These are phyloP conservation scores for Micrasema longulum DNA, from an alignment of 1,140 invertebrate genomes.

Conservation along the genomic window DNA sequence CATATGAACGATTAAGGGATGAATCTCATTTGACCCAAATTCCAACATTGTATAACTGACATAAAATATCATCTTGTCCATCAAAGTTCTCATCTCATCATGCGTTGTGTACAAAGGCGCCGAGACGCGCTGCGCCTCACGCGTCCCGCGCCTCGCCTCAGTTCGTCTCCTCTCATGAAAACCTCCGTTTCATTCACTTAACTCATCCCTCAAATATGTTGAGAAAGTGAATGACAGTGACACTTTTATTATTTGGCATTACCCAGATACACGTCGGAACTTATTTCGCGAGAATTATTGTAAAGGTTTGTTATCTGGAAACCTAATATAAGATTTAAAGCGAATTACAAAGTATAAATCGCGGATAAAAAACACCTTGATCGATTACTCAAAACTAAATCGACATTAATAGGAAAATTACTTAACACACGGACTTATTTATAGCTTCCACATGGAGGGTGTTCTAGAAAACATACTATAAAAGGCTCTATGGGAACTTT, in stretches of 20 bases:
- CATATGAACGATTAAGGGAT: too few species aligned
- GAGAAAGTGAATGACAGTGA: conserved; percentile 23
- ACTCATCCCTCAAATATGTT: not conserved
- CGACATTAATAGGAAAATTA: too few species aligned
- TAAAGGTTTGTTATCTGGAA: too few species aligned
- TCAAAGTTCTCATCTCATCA: not conserved
- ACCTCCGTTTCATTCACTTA: conserved; percentile 21
- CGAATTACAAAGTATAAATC: too few species aligned
- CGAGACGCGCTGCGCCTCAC: not conserved
- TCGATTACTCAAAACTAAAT: too few species aligned
- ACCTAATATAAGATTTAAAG: too few species aligned
- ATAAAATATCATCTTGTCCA: conserved; percentile 27
- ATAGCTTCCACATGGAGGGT: too few species aligned
- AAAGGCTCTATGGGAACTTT: too few species aligned
- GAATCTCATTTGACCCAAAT: too few species aligned
- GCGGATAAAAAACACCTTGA: too few species aligned
- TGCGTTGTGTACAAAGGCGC: not conserved
- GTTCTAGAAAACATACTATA: too few species aligned
- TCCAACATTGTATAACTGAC: conserved; percentile 10
- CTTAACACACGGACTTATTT: too few species aligned
- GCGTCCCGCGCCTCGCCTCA: not conserved
- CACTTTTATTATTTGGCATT: conserved; percentile 5
- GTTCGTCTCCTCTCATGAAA: not conserved
- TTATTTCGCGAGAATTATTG: not conserved
- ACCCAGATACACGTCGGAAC: not conserved